phyloP scores from a whole-genome alignment of 2,797 vertebrate genomes.

The Pseudocheirus occidentalis region DNA sequence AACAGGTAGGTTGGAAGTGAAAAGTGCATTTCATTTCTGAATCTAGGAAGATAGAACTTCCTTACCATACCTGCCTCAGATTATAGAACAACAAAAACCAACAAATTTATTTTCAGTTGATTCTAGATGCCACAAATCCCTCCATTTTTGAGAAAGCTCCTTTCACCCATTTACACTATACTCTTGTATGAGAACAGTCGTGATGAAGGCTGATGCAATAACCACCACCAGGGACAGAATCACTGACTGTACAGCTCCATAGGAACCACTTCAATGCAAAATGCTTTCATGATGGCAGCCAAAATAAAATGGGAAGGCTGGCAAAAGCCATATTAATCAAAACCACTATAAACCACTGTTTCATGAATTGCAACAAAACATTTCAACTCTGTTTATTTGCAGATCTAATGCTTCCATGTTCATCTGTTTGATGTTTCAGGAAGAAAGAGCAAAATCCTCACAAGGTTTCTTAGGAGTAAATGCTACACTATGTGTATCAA shows the following conservation, averaged over 20 bases:
- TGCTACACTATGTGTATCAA: conserved; percentile 10
- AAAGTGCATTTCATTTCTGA: conserved; percentile 2
- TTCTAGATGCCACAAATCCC: conserved; percentile 29
- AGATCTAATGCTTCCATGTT: conserved; percentile 28
- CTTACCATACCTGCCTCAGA: background rate
- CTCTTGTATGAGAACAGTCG: conserved; percentile 27
- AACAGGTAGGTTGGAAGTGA: conserved; percentile 32
- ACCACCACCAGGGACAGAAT: conserved; percentile 35
- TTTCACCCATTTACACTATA: conserved; percentile 3
- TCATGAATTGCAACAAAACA: conserved; percentile 41
- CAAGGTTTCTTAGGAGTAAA: conserved; percentile 30
- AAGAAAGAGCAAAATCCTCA: conserved; percentile 35
- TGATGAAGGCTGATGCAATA: conserved; percentile 58
- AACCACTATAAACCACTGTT: conserved; percentile 27
- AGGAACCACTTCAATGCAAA: conserved; percentile 57
- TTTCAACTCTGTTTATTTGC: conserved; percentile 24
- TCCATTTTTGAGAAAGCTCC: conserved; percentile 42
- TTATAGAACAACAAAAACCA: background rate
- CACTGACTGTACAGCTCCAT: background rate
- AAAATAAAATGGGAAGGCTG: conserved; percentile 22
- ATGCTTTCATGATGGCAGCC: conserved; percentile 43
- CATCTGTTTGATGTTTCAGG: conserved; percentile 52
- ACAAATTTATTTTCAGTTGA: background rate
- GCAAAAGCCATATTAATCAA: conserved; percentile 40
- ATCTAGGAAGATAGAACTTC: background rate